Base-by-base conservation (phyloP, 2,888 invertebrate genomes). In the Carcina quercana region DNA sequence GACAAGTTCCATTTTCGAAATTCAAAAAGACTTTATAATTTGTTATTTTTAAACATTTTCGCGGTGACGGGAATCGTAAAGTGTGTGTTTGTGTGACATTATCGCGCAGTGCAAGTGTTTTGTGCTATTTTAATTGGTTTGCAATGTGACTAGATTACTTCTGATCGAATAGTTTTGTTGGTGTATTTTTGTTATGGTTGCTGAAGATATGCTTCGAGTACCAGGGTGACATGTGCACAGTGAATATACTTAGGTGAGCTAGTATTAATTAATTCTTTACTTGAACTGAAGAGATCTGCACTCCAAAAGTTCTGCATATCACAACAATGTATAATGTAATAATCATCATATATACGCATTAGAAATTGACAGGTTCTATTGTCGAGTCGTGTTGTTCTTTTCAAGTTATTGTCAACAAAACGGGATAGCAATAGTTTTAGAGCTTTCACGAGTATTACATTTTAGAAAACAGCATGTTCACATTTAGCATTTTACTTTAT, bases 1-100 rank as follows among this genome's bases (percentile, higher is more conserved):
- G 32, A 15, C 21, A 17, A 43, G 37, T 32, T 37, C 28, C 21
- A 28, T 15, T 33, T 21, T 20, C 10, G 30, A 33, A 31, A 24
- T 25, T 17, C 27, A 13, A 25, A 29, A 8, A 10, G 15, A 28
- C 17, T 11, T 24, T 35, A 8, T 6, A 15, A 15, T 22, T 27
- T 30, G 7, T 14, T 22, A 19, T 27, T 17, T 35, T 14, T 22
- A 25, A 31, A 25, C 14, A 14, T n/a, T 12, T 24, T 22, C 10
- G 4, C 10, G 10, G 6, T 11, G n/a, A n/a, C n/a, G n/a, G n/a
- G 12, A 24, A 11, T 29, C 6, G 10, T 28, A 19, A 20, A 25
- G 28, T 21, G 13, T 30, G 21, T 29, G 28, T 13, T 8, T 19
- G 25, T 32, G 36, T 17, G 12, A 25, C 28, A 21, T 14, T 30